Base-by-base conservation (phyloP, 2,888 invertebrate species). In the Barypeithes pellucidus region DNA sequence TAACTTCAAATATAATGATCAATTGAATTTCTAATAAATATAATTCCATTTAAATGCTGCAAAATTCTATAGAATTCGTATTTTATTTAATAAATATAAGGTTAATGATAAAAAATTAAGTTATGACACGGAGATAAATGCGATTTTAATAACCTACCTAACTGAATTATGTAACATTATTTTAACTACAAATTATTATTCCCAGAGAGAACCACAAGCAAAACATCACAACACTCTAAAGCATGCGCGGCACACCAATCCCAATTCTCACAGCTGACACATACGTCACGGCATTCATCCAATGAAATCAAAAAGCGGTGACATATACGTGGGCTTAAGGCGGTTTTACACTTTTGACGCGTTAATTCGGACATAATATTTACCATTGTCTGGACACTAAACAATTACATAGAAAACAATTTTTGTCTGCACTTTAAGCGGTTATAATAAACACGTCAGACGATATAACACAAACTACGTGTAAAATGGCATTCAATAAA, bases 321-420 rank as follows among this genome's bases (percentile, higher is more conserved):
- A 14, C 16, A 59, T 14, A 45, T 4, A 5, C 47, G n/a, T n/a
- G n/a, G 20, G 50, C 50, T 61, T 61, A 68, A 60, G 68, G 68
- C 39, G 68, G 68, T 68, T 68, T 60, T 68, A 68, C 68, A 67
- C 59, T 59, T n/a, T n/a, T 65, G 41, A 45, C 36, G 45, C 18
- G 14, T 16, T 41, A 7, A 43, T 24, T 45, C 16, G 4, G 9
- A 29, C 29, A 29, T 29, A 12, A 47, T 47, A 63, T 59, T 59
- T 50, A 67, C 67, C 57, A 45, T 52, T 39, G 50, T n/a, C 20
- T 52, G 39, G 41, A 18, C 65, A 65, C 36, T 52, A 36, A 65
- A 52, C 39, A 65, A 65, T 52, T 33, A 33, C 52, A 36, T 24
- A 61, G 16, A 29, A 43, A 60, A 39, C 12, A 22, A 41, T 12